Conservation (phyloP, 2,113 vertebrate genomes). For the Lathamus discolor region DNA sequence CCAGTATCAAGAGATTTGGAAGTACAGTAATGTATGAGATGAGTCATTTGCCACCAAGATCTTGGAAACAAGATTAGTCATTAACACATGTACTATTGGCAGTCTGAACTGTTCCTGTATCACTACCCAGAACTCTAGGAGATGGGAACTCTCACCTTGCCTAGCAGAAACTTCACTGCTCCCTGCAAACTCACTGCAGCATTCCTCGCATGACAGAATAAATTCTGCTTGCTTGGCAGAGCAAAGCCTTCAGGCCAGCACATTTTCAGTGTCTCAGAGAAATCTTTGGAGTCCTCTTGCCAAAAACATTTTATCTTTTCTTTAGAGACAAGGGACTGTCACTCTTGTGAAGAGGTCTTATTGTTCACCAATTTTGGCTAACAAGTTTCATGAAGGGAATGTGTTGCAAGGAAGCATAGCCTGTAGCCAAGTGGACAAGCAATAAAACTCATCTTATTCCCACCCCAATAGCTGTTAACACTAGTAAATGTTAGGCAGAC, state of each 20-base stretch:
- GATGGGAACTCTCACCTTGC: background rate
- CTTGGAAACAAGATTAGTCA: background rate
- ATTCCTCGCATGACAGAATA: background rate
- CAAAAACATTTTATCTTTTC: background rate
- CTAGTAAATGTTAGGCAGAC: background rate
- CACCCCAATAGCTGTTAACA: background rate
- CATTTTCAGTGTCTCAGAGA: background rate
- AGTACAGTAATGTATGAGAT: background rate
- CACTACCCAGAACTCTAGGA: background rate
- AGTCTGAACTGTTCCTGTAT: background rate
- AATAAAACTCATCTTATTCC: background rate
- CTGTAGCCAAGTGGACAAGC: background rate
- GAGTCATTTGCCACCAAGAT: conserved; percentile 4
- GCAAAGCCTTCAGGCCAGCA: background rate
- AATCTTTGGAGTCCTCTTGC: conserved; percentile 8
- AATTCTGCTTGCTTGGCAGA: background rate
- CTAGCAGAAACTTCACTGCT: background rate
- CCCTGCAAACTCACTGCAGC: background rate
- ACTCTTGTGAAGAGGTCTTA: background rate
- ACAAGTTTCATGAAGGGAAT: background rate
- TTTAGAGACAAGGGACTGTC: background rate
- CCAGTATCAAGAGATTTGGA: background rate
- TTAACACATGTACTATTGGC: background rate
- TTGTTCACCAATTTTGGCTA: background rate
- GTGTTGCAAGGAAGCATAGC: background rate